Evolutionary conservation across 2,797 vertebrate genomes (phyloP), one percentile per base, ranked within the genome.

Genomic region (Crocidura indochinensis): DNA sequence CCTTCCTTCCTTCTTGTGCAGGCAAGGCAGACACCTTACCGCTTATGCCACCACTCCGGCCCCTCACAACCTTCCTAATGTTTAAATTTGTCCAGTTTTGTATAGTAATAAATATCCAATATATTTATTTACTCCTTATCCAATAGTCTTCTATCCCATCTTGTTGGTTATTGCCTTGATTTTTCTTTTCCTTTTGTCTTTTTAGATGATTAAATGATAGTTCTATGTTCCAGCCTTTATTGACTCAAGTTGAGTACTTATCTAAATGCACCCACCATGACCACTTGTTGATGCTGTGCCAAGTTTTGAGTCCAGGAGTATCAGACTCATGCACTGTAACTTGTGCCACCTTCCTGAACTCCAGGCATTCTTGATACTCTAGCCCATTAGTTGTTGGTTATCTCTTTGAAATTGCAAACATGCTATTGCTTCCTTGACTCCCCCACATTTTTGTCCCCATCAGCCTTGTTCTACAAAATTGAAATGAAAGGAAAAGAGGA

Each of bases 211-310:
- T 56, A 17, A 56, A 56, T 17, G 19, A 17, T 17, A 17, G 15
- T 56, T 17, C 47, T 64, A 4, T 26, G 6, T 3, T 31, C 6
- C 2, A 27, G 8, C 19, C 11, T 26, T 19, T 38, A 3, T 12
- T n/a, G 75, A 10, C 64, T 88, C 20, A n/a, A 2, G 22, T 3
- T 60, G 26, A 78, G 9, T 80, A 11, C 10, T 12, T 9, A 20
- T 7, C 24, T 2, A 0, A 46, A 2, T 12, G 2, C 31, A 65
- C 10, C 2, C 46, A 68, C 17, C 20, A 44, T 20, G 22, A 2
- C 6, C 8, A 38, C 8, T 38, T 56, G 11, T 56, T 56, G 14
- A 15, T 56, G 2, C 53, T 56, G 53, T 56, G 53, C 14, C 14
- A 56, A 5, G 53, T 15, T 15, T 56, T 56, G 15, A 15, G 11